phyloP scores from a whole-genome alignment of 2,113 vertebrate genomes.

The Monarcha castaneiventris region DNA sequence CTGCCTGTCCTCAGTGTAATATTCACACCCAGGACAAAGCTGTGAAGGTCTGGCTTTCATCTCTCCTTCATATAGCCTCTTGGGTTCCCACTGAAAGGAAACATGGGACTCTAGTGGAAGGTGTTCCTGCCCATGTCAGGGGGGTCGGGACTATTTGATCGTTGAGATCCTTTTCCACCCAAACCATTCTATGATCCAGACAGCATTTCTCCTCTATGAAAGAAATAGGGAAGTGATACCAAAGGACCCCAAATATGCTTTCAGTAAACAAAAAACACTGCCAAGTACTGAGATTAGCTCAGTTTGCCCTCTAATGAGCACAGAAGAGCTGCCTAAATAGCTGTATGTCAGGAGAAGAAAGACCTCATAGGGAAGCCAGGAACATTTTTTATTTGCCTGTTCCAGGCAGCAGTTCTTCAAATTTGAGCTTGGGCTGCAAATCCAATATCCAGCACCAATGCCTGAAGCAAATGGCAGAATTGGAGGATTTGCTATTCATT shows the following conservation, averaged over 20 bases:
- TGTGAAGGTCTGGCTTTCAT: not conserved
- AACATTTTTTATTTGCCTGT: not conserved
- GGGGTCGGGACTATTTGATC: accelerated
- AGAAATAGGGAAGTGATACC: not conserved
- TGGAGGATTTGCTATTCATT: not conserved
- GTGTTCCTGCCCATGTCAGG: not conserved
- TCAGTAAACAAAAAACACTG: not conserved
- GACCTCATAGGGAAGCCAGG: not conserved
- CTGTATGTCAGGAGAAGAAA: not conserved
- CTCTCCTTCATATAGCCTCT: not conserved
- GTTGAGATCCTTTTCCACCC: not conserved
- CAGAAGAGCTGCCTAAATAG: not conserved
- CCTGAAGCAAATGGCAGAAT: not conserved
- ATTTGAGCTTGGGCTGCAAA: not conserved
- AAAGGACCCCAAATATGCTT: not conserved
- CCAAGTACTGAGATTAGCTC: not conserved
- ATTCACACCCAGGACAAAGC: not conserved
- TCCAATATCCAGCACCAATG: not conserved
- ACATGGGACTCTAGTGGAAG: no score
- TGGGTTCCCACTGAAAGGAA: not conserved
- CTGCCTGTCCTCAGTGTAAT: not conserved
- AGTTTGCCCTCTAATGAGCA: not conserved
- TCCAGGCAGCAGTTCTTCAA: not conserved
- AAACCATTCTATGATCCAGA: not conserved
- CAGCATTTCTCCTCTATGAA: not conserved